These are phyloP conservation scores for Carpatolechia fugitivella DNA, from an alignment of 2,888 invertebrate species.

Conservation along the genomic window DNA sequence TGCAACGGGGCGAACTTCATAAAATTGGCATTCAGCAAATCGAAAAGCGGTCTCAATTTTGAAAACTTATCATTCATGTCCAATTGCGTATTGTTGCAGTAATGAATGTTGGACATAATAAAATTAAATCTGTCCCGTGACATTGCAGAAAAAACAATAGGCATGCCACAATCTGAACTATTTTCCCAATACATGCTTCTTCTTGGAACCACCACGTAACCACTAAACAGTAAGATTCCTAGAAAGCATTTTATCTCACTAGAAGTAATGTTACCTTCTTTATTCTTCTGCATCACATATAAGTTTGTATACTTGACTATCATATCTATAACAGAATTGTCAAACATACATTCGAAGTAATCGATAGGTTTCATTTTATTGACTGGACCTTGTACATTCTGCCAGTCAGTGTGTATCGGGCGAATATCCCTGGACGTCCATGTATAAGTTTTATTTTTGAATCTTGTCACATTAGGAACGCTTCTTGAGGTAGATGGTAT, in stretches of 20 bases:
- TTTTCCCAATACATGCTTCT: constrained; percentile 4
- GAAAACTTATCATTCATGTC: neutral
- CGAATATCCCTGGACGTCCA: no score
- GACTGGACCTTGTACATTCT: no score
- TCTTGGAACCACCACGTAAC: neutral
- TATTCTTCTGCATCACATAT: neutral
- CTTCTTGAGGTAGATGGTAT: no score
- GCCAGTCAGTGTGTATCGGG: no score
- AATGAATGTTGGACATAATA: neutral
- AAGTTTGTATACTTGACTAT: neutral
- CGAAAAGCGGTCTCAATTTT: neutral
- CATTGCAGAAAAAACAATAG: neutral
- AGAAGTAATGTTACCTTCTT: neutral
- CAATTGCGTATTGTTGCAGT: neutral
- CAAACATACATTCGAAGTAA: no score
- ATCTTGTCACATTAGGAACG: no score
- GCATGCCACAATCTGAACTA: neutral
- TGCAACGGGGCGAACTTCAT: constrained; percentile 16
- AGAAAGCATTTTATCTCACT: neutral
- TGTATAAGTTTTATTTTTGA: no score
- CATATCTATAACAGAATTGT: no score
- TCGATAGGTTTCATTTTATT: no score
- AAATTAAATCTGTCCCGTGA: neutral
- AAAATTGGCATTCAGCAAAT: neutral
- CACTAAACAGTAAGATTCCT: neutral